Evolutionary conservation across 1,140 invertebrate genomes (phyloP).

Genomic region (Dolichoris vasculosae): DNA sequence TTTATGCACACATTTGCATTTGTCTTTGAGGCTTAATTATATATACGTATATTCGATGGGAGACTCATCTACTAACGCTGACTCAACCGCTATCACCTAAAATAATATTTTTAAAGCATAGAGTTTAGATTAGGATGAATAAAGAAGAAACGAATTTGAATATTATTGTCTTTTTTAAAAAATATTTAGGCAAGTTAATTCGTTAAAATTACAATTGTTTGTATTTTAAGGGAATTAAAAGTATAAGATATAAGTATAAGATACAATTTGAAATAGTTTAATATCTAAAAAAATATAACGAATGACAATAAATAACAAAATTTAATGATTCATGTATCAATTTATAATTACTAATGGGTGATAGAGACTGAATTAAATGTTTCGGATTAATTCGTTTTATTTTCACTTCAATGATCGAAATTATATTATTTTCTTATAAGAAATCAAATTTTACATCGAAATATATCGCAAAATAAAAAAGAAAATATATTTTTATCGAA

Average conservation of each 20-base stretch:
- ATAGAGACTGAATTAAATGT: not conserved
- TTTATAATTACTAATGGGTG: no score
- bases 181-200: no score
- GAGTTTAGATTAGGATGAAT: no score
- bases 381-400: not conserved
- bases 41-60: not conserved
- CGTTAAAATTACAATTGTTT: no score
- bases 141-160: no score
- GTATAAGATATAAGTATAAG: not conserved
- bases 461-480: no score
- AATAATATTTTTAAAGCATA: no score
- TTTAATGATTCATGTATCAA: no score
- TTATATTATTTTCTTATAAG: not conserved
- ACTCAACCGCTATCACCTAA: not conserved
- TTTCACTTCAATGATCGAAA: not conserved
- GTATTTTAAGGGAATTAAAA: not conserved
- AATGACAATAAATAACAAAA: no score
- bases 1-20: not conserved
- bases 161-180: no score
- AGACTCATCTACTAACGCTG: not conserved
- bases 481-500: not conserved
- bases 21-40: not conserved
- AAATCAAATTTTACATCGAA: not conserved
- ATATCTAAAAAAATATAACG: no score
- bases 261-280: no score